Conservation (phyloP, 2,888 invertebrate species). For the Eremobia ochroleuca region DNA sequence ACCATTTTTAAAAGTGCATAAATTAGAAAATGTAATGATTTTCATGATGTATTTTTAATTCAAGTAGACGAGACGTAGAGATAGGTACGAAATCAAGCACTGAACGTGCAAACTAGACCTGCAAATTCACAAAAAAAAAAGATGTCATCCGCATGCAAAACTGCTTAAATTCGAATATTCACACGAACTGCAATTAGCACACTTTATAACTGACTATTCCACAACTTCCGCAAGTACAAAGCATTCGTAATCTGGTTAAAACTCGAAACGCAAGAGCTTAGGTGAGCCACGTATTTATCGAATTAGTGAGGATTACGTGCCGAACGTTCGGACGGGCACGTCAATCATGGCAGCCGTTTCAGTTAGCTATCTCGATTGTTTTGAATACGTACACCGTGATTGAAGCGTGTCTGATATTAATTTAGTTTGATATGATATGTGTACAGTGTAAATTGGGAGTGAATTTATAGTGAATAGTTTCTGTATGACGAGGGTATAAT, state of each 20-base stretch:
- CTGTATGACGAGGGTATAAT: not conserved
- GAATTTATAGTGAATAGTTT: not conserved
- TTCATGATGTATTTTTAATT: not conserved
- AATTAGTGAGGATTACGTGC: constrained; percentile 62
- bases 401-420: constrained; percentile 25
- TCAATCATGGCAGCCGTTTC: constrained; percentile 9
- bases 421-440: constrained; percentile 26
- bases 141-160: not conserved
- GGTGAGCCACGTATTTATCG: constrained; percentile 71
- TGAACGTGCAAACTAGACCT: not conserved
- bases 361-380: constrained; percentile 22
- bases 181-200: constrained; percentile 52
- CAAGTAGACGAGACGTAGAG: not conserved
- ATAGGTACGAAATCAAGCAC: not conserved
- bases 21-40: too few relatives aligned
- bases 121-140: constrained; percentile 3
- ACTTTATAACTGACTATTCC: constrained; percentile 31
- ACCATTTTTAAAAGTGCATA: too few relatives aligned
- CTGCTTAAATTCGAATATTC: constrained; percentile 20
- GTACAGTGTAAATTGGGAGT: constrained; percentile 4
- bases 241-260: constrained; percentile 73
- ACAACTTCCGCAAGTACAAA: constrained; percentile 62
- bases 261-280: constrained; percentile 67
- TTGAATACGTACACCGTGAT: constrained; percentile 18
- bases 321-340: constrained; percentile 34